Conservation (phyloP, 2,797 vertebrate genomes). For the Diplodus puntazzo region DNA sequence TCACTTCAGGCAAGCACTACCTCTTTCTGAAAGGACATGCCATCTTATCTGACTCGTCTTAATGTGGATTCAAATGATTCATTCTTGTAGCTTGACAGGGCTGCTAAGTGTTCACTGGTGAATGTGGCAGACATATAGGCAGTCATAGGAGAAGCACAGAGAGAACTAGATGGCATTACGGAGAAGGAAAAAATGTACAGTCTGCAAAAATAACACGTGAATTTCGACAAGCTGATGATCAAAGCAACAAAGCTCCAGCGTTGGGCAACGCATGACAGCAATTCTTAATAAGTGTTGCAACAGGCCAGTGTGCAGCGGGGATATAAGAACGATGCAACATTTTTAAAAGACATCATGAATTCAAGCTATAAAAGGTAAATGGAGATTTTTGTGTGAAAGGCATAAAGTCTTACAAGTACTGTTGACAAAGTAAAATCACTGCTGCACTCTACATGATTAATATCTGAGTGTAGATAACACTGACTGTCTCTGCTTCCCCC, state of each 20-base stretch:
- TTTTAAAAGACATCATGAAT: background rate
- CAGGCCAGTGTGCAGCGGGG: background rate
- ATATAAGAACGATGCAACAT: background rate
- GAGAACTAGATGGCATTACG: background rate
- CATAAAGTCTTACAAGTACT: background rate
- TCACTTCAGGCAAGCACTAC: background rate
- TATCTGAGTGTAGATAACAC: slow-evolving; percentile 1
- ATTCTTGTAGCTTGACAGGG: background rate
- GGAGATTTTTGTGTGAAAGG: background rate
- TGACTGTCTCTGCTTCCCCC: background rate
- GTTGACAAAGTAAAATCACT: slow-evolving; percentile 27
- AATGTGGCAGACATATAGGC: background rate
- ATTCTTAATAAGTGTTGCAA: background rate
- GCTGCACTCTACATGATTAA: slow-evolving; percentile 17
- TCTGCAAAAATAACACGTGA: background rate
- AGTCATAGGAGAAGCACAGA: background rate
- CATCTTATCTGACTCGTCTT: background rate
- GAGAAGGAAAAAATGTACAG: background rate
- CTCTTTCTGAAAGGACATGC: background rate
- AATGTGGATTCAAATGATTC: background rate
- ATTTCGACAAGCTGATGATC: no score
- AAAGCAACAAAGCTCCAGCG: background rate
- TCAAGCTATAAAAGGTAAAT: background rate
- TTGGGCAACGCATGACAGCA: background rate
- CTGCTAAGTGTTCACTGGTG: background rate